phyloP scores from a whole-genome alignment of 2,888 invertebrate genomes.

The Drepana falcataria region DNA sequence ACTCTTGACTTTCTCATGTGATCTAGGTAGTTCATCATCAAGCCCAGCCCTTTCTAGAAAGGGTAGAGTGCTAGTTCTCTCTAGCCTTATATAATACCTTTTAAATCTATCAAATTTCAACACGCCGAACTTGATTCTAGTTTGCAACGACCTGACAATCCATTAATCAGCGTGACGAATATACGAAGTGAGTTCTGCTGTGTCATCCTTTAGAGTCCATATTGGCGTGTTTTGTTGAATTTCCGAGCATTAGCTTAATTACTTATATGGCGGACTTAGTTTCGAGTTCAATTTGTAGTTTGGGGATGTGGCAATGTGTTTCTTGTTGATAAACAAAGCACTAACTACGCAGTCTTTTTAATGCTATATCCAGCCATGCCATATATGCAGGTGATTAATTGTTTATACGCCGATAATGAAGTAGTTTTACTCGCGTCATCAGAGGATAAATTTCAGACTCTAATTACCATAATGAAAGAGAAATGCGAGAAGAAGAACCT shows the following conservation, averaged over 20 bases:
- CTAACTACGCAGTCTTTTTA: neutral
- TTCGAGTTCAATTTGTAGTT: neutral
- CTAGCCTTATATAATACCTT: too few relatives aligned
- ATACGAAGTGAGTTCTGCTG: slow-evolving; percentile 12
- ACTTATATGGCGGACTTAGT: neutral
- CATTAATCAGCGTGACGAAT: slow-evolving; percentile 18
- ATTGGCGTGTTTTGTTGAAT: neutral
- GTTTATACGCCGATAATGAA: too few relatives aligned
- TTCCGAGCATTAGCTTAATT: slow-evolving; percentile 1
- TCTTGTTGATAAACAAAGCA: neutral
- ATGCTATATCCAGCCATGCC: neutral
- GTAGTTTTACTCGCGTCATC: too few relatives aligned
- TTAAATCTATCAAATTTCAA: neutral
- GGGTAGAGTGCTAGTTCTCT: too few relatives aligned
- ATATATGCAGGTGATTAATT: neutral
- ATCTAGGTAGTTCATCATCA: too few relatives aligned
- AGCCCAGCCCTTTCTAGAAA: too few relatives aligned
- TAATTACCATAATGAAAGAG: too few relatives aligned
- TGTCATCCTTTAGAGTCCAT: slow-evolving; percentile 14
- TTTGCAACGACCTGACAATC: neutral
- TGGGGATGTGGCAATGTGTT: neutral
- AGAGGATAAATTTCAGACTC: too few relatives aligned
- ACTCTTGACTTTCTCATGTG: too few relatives aligned
- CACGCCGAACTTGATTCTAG: neutral
- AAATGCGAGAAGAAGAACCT: too few relatives aligned